Evolutionary conservation across 2,113 vertebrate species (phyloP), one percentile per base, ranked within the genome.

Genomic region (Tretioscincus oriximinensis): DNA sequence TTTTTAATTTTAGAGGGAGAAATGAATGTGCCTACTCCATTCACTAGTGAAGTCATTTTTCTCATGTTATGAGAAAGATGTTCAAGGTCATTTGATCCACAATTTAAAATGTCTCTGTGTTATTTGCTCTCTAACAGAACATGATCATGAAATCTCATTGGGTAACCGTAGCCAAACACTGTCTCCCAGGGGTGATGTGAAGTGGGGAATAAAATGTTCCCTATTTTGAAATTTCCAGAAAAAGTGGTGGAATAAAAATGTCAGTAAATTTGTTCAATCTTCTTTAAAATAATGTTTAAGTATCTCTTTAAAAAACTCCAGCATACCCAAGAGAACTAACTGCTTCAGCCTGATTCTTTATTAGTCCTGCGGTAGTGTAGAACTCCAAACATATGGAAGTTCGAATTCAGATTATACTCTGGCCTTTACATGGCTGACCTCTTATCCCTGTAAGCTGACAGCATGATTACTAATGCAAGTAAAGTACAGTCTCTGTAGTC

Each of bases 361-460:
- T 70, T 70, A 82, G 54, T 22, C 49, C 61, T 29, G 21, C 29
- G 65, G 22, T 31, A 70, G 45, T 47, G 49, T 74, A 73, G 64
- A 75, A 20, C n/a, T 35, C 73, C 20, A 63, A 66, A 76, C 22
- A 68, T 76, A 49, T 63, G 67, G 65, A 82, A 60, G 26, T 81
- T 60, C 61, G 65, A 60, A 82, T 68, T 69, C 60, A 76, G n/a
- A 65, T 18, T 69, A 76, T 51, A 69, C 35, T 47, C 73, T 69
- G 35, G 21, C 4, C 49, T 51, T 47, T 61, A 16, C n/a, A 70
- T 29, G 41, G 65, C 7, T 76, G 80, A 81, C 73, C 58, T 69
- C 54, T 76, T 76, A 45, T 61, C 65, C 65, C 12, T 68, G 51
- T 45, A 47, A 47, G 73, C 65, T 82, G 73, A 82, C 80, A 82